These are phyloP conservation scores for Ennomos quercinarius DNA, from an alignment of 2,888 invertebrate genomes.

Conservation along the genomic window DNA sequence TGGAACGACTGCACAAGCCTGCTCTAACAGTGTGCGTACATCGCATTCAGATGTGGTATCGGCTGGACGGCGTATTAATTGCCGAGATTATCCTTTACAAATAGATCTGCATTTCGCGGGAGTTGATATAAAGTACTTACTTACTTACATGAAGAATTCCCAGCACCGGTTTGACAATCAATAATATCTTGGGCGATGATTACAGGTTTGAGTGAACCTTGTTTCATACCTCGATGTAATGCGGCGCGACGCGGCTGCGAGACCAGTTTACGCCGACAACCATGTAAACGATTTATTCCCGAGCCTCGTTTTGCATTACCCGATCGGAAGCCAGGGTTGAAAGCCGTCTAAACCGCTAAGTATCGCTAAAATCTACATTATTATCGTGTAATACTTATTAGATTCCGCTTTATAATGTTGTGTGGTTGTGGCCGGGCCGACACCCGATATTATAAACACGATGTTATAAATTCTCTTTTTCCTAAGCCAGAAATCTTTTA, in stretches of 20 bases:
- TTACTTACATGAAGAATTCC: constrained; percentile 10
- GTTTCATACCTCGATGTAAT: constrained; percentile 64
- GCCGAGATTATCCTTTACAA: constrained; percentile 19
- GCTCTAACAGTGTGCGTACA: constrained; percentile 63
- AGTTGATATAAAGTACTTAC: constrained; percentile 1
- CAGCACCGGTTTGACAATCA: constrained; percentile 33
- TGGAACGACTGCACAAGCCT: constrained; percentile 55
- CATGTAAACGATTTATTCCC: constrained; percentile 85
- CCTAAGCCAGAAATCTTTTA: no score
- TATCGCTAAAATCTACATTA: constrained; percentile 36
- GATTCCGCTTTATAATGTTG: no score
- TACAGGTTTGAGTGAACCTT: constrained; percentile 59
- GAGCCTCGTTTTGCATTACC: constrained; percentile 83
- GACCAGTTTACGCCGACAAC: constrained; percentile 85
- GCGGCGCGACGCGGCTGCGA: constrained; percentile 57
- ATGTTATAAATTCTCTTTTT: no score
- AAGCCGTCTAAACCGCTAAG: constrained; percentile 45
- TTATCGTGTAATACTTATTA: not conserved
- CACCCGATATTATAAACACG: no score
- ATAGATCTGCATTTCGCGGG: constrained; percentile 17
- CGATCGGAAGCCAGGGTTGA: constrained; percentile 79
- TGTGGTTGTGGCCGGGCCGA: no score
- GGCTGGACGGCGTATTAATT: constrained; percentile 24
- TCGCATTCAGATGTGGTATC: constrained; percentile 65
- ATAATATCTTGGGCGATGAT: constrained; percentile 39